phyloP scores from a whole-genome alignment of 2,113 vertebrate genomes.

The Muscicapa adusta region DNA sequence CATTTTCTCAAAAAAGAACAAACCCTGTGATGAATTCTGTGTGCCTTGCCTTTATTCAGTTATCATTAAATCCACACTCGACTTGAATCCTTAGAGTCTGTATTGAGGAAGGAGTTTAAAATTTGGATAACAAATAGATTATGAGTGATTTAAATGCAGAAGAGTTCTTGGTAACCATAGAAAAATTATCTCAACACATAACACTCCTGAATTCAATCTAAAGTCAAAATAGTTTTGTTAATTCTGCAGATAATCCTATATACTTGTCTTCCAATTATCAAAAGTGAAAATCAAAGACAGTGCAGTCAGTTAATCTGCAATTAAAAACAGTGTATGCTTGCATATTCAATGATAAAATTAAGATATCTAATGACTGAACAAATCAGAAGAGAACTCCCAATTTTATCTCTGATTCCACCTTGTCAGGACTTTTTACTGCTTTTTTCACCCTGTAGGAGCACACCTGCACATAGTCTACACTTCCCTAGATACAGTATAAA shows the following conservation, averaged over 20 bases:
- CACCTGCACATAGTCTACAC: background rate
- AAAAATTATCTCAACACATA: background rate
- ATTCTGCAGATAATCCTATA: background rate
- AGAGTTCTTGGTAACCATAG: background rate
- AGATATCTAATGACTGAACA: conserved; percentile 35
- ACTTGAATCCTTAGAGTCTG: background rate
- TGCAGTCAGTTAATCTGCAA: background rate
- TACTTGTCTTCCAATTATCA: background rate
- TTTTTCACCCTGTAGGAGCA: background rate
- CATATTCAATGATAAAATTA: conserved; percentile 23
- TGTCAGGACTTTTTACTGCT: conserved; percentile 15
- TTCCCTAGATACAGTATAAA: background rate
- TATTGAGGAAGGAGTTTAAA: background rate
- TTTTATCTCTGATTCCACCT: conserved; percentile 43
- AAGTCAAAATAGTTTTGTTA: background rate
- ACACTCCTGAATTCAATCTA: background rate
- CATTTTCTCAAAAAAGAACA: background rate
- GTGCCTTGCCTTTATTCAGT: background rate
- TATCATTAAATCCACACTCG: background rate
- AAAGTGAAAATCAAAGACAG: conserved; percentile 13
- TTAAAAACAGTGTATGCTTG: background rate
- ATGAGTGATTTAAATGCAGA: background rate
- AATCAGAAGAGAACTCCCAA: conserved; percentile 15
- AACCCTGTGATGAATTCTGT: background rate
- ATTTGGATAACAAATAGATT: background rate